A percentile compares a stretch with the other conserved stretches of the same genome.
Evolutionary conservation across 1,140 invertebrate species (phyloP).

Genomic region (Ditylenchus dipsaci): DNA sequence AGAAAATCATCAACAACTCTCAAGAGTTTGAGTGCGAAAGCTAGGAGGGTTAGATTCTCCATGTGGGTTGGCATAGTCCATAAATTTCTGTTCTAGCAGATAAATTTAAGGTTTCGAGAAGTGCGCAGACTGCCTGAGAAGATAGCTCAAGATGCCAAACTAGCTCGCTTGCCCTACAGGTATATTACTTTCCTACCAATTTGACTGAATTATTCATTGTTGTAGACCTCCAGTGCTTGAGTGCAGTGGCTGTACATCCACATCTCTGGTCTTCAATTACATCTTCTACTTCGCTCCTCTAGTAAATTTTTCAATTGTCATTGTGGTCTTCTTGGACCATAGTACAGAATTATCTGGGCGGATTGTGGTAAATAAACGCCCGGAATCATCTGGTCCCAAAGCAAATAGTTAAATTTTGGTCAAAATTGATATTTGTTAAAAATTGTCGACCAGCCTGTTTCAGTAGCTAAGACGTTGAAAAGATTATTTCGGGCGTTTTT

Average conservation of each 20-base stretch:
- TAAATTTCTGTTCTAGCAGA: too few relatives aligned
- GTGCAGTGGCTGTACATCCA: background rate
- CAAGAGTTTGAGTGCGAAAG: conserved; percentile 23
- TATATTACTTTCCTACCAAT: background rate
- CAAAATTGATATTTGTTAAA: too few relatives aligned
- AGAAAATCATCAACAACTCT: background rate
- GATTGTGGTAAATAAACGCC: too few relatives aligned
- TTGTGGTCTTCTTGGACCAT: too few relatives aligned
- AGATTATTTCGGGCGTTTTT: too few relatives aligned
- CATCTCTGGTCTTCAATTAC: conserved; percentile 29
- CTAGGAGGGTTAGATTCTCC: conserved; percentile 36
- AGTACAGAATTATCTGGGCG: too few relatives aligned
- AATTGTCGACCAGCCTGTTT: too few relatives aligned
- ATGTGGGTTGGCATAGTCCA: background rate
- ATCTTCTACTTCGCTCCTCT: conserved; percentile 39
- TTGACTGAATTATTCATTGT: conserved; percentile 6
- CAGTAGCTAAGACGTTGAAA: too few relatives aligned
- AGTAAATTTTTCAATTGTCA: conserved; percentile 33
- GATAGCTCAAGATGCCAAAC: conserved; percentile 27
- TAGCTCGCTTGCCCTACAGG: conserved; percentile 35
- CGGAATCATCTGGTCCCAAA: too few relatives aligned
- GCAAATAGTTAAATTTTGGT: too few relatives aligned
- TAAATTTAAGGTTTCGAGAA: conserved; percentile 25
- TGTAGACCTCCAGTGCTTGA: conserved; percentile 7
- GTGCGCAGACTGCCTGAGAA: conserved; percentile 34